phyloP scores from a whole-genome alignment of 2,113 vertebrate genomes.

The Eidolon helvum region DNA sequence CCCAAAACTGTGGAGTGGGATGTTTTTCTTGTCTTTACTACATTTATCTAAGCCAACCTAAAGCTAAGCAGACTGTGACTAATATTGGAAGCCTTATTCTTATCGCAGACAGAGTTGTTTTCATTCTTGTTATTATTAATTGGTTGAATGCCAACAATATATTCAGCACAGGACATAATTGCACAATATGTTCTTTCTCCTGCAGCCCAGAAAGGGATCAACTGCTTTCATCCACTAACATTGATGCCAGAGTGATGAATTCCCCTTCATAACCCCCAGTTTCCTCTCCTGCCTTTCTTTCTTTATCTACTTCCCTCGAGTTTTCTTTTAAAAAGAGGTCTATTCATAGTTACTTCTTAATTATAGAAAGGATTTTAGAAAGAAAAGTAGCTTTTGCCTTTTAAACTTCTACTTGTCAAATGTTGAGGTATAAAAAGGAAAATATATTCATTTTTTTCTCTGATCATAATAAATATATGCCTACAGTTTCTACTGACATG shows the following conservation, averaged over 20 bases:
- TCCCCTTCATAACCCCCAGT: neutral
- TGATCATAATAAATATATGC: neutral
- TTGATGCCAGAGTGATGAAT: constrained; percentile 59
- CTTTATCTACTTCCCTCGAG: neutral
- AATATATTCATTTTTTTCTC: neutral
- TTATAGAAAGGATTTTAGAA: neutral
- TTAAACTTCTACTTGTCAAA: neutral
- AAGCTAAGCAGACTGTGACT: constrained; percentile 76
- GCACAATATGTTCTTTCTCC: constrained; percentile 72
- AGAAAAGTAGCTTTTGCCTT: neutral
- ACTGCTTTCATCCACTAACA: constrained; percentile 47
- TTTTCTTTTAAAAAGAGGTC: neutral
- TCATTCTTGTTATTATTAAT: constrained; percentile 79
- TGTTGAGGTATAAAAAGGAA: neutral
- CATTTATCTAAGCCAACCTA: constrained; percentile 78
- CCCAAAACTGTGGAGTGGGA: constrained; percentile 75
- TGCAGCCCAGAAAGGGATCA: constrained; percentile 49
- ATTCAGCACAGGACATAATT: constrained; percentile 75
- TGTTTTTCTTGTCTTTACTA: constrained; percentile 74
- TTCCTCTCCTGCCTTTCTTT: neutral
- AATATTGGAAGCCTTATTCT: constrained; percentile 78
- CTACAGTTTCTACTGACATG: neutral
- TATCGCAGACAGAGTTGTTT: constrained; percentile 75
- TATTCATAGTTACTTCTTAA: neutral
- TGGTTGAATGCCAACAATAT: constrained; percentile 77